Evolutionary conservation across 2,113 vertebrate genomes (phyloP), one percentile per base, ranked within the genome.

Genomic region (Eonycteris spelaea): DNA sequence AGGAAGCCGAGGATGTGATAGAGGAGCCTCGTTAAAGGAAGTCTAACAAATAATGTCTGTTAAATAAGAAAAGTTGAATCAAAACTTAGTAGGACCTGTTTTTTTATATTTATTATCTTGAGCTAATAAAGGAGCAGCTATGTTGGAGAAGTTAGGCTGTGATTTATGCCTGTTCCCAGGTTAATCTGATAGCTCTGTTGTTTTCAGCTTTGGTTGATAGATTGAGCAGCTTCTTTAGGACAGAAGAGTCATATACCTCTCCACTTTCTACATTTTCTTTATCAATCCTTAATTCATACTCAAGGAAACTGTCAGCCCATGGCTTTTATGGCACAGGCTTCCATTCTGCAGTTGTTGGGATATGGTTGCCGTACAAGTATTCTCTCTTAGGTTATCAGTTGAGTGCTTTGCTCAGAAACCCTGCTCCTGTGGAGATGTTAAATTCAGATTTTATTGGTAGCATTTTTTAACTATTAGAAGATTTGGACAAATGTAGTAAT

Each of bases 361-460:
- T 92, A 35, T 51, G 40, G 48, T 90, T 89, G 35, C 51, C 71
- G 0, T 82, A 55, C 24, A 94, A 67, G 33, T 55, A 30, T 57
- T 70, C 53, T 48, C 53, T 91, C 71, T 86, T 90, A 61, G 84
- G 28, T 22, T 83, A 53, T 87, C 51, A 71, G 0, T 24, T 75
- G 59, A 89, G n/a, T 84, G 45, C 14, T 95, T 91, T 90, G 83
- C 77, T 40, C 82, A 68, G 84, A 82, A 96, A 94, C 86, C 2
- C 5, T 92, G 7, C 18, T 94, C 28, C 78, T 86, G 7, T 55
- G 74, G 51, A 95, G 40, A 68, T 96, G 63, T 55, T 40, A 70
- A 73, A 61, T 75, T 86, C 18, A 75, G 40, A 94, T 97, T 96
- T 92, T 88, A 94, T 22, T 71, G 8, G 78, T 89, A 68, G 65